phyloP scores from a whole-genome alignment of 2,113 vertebrate genomes.

The Ivindomyrus marchei region DNA sequence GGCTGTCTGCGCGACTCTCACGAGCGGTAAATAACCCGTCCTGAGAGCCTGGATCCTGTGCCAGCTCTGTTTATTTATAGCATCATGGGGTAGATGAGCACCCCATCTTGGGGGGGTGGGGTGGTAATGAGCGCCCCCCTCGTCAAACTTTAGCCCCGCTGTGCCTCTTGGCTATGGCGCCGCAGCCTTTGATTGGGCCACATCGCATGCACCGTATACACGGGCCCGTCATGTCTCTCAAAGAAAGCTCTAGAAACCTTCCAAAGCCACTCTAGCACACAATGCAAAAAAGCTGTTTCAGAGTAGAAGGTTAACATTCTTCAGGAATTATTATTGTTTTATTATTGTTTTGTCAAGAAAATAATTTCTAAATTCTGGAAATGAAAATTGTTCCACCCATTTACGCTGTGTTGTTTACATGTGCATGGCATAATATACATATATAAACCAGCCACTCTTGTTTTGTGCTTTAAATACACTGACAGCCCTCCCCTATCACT shows the following conservation, averaged over 20 bases:
- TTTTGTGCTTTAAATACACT: background rate
- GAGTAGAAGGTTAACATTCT: background rate
- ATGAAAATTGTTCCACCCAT: background rate
- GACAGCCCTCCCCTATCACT: background rate
- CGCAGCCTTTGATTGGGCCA: background rate
- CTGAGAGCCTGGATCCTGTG: constrained; percentile 14
- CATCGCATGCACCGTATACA: background rate
- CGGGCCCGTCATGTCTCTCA: background rate
- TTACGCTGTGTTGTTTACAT: background rate
- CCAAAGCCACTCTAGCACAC: background rate
- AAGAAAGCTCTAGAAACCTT: background rate
- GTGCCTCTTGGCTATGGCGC: constrained; percentile 19
- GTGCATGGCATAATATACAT: background rate
- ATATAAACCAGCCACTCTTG: background rate
- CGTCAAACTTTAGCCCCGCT: constrained; percentile 17
- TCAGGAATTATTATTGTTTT: background rate
- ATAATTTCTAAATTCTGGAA: background rate
- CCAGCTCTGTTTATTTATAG: constrained; percentile 35
- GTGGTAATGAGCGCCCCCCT: constrained; percentile 16
- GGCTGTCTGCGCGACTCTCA: constrained; percentile 29
- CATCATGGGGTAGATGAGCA: constrained; percentile 9
- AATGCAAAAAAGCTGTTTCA: background rate
- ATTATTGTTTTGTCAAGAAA: background rate
- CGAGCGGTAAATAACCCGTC: constrained; percentile 30
- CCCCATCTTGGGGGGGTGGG: constrained; percentile 9